Base-by-base conservation (phyloP, 2,888 invertebrate genomes). In the Scelioninae gen. 1 region DNA sequence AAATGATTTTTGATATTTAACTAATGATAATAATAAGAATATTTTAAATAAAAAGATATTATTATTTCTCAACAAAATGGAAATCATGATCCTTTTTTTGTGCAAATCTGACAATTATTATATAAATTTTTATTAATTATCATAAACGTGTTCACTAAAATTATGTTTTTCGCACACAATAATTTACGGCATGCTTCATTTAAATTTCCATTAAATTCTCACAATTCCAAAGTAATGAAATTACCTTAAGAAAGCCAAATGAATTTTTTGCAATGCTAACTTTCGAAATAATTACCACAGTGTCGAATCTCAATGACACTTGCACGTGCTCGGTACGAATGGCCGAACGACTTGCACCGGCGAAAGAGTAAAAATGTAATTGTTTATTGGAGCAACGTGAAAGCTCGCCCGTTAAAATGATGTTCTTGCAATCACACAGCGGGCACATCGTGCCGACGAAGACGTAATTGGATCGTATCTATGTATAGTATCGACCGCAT, bases 381-480 rank as follows among this genome's bases (percentile, higher is more conserved):
- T 71, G 81, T 76, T 76, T 69, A 76, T 76, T 56, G 65, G 55
- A 34, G 32, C 79, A 32, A 66, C 56, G 60, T 72, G 82, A 77
- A 82, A 76, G 66, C 66, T 68, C 55, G 43, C 34, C 77, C 45
- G 77, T 66, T 68, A 62, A 78, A 82, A 69, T 69, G 62, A 69
- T 63, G 68, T 51, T 82, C 77, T 56, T 74, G 78, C 78, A 69
- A 83, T 83, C 78, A 71, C 55, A 60, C 74, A 29, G 75, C 71
- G 60, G 40, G 47, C 78, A 75, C 82, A 78, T 83, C 78, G 78
- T 32, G 53, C 53, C 69, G 69, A 16, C 77, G 77, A 76, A 77
- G 72, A 82, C 82, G 74, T 82, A 82, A 82, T 82, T 82, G 78
- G 82, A 82, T 82, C 74, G 78, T 82, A 82, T 78, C 82, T 82